Evolutionary conservation across 2,888 invertebrate species (phyloP).

Genomic region (Apodemia hepburni): DNA sequence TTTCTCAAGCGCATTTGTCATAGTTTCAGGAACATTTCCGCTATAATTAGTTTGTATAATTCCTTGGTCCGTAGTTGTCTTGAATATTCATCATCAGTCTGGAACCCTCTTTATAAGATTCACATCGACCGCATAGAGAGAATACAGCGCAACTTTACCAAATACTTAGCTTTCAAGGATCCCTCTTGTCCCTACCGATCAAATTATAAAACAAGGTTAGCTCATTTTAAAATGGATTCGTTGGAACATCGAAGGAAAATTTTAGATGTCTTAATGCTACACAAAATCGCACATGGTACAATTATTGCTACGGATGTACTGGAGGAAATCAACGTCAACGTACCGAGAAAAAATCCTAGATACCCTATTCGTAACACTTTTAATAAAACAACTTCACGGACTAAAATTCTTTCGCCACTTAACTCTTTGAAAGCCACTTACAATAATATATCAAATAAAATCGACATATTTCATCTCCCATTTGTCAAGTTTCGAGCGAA

Average conservation of each 20-base stretch:
- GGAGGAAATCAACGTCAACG: too few species aligned
- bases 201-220: not conserved
- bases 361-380: not conserved
- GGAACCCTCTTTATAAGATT: slow-evolving; percentile 8
- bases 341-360: slow-evolving; percentile 1
- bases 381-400: too few species aligned
- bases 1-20: slow-evolving; percentile 4
- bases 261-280: not conserved
- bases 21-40: not conserved
- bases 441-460: too few species aligned
- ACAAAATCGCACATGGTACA: not conserved
- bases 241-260: not conserved
- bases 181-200: slow-evolving; percentile 1
- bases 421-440: too few species aligned
- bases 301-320: too few species aligned
- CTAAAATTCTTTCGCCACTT: too few species aligned
- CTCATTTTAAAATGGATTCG: not conserved
- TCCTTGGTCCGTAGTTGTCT: not conserved
- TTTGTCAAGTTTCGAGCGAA: too few species aligned
- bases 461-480: too few species aligned
- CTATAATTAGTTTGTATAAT: not conserved
- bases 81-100: slow-evolving; percentile 8
- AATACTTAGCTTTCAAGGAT: not conserved
- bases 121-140: not conserved
- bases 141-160: not conserved